Conservation (phyloP, 35 echinoderm and acorn worm genomes). For the Apostichopus parvimensis region DNA sequence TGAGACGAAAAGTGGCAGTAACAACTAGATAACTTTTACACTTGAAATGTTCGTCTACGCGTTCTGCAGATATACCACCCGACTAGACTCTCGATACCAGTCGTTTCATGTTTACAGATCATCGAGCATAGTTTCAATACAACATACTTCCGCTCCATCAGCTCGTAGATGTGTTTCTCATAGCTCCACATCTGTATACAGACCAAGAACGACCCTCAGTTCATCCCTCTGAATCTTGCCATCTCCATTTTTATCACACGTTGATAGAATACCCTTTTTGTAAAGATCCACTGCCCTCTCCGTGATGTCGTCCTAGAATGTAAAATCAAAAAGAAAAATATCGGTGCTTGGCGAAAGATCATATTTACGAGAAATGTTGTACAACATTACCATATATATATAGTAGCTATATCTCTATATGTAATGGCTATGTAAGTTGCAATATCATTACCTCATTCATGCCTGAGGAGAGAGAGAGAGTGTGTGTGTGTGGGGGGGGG, state of each 20-base stretch:
- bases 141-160: too few relatives aligned
- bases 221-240: slow-evolving; percentile 70
- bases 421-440: too few relatives aligned
- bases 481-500: too few relatives aligned
- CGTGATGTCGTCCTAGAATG: slow-evolving; percentile 40
- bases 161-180: not conserved
- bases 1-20: not conserved
- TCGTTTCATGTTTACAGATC: not conserved
- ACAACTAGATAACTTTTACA: not conserved
- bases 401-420: too few relatives aligned
- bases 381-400: too few relatives aligned
- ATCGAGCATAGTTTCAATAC: not conserved
- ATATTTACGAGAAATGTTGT: not conserved
- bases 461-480: too few relatives aligned
- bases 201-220: slow-evolving; percentile 52
- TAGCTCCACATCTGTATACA: slow-evolving; percentile 57
- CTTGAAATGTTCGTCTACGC: not conserved
- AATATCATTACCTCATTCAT: too few relatives aligned
- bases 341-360: not conserved
- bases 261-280: slow-evolving; percentile 62
- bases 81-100: not conserved
- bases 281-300: slow-evolving; percentile 53
- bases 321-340: not conserved
- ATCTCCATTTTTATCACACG: slow-evolving; percentile 66
- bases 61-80: not conserved